phyloP scores from a whole-genome alignment of 2,113 vertebrate genomes.

The Xerus inauris region DNA sequence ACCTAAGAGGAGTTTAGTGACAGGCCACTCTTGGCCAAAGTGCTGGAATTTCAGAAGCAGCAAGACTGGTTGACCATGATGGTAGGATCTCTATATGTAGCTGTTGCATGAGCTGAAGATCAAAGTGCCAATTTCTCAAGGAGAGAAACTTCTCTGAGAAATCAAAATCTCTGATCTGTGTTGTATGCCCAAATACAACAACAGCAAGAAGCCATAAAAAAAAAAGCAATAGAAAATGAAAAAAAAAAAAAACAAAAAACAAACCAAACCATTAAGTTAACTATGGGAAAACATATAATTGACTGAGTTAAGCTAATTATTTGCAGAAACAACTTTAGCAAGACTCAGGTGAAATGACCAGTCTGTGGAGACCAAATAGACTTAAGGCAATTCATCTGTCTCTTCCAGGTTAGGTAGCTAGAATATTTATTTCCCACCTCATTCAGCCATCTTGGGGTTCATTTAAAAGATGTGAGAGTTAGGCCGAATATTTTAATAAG shows the following conservation, averaged over 20 bases:
- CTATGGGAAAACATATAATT: constrained; percentile 50
- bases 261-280: constrained; percentile 67
- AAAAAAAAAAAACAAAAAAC: no score
- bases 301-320: constrained; percentile 49
- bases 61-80: constrained; percentile 39
- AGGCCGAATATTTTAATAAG: constrained; percentile 80
- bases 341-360: constrained; percentile 66
- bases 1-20: not conserved
- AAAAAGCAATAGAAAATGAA: constrained; percentile 76
- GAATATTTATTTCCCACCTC: constrained; percentile 66
- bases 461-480: constrained; percentile 75
- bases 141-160: constrained; percentile 69
- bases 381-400: constrained; percentile 61
- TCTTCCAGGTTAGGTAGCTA: constrained; percentile 71
- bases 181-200: constrained; percentile 71
- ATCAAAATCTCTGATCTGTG: constrained; percentile 72
- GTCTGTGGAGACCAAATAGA: constrained; percentile 77
- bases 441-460: constrained; percentile 67
- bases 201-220: constrained; percentile 75
- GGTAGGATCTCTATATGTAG: not conserved
- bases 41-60: constrained; percentile 42
- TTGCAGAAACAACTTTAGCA: constrained; percentile 58
- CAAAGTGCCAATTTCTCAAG: constrained; percentile 77
- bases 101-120: constrained; percentile 39
- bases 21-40: constrained; percentile 67